Conservation (phyloP, 2,888 invertebrate species). For the Oscheius sp. region DNA sequence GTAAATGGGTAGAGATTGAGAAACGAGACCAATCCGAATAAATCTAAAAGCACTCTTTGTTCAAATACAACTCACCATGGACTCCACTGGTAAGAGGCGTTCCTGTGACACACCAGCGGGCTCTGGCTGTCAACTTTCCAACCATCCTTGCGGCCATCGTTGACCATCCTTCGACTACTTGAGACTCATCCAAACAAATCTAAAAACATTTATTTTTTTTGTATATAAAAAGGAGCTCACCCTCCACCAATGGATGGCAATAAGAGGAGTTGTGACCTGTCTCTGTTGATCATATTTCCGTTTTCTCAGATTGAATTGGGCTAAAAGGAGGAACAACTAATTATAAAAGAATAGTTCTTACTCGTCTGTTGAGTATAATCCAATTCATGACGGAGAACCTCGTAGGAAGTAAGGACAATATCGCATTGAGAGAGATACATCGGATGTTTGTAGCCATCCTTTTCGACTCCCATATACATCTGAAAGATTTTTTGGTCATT, state of each 20-base stretch:
- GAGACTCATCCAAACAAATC: conserved; percentile 79
- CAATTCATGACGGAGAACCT: conserved; percentile 77
- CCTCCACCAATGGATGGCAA: conserved; percentile 81
- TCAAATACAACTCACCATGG: conserved; percentile 71
- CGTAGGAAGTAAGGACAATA: conserved; percentile 81
- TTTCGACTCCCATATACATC: conserved; percentile 48
- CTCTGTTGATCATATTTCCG: conserved; percentile 78
- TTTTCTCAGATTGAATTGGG: conserved; percentile 19
- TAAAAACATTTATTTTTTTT: conserved; percentile 19
- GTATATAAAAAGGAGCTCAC: conserved; percentile 72
- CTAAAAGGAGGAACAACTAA: not conserved
- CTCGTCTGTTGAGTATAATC: conserved; percentile 74
- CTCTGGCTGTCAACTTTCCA: conserved; percentile 75
- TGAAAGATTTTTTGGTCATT: conserved; percentile 20
- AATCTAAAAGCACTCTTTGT: conserved; percentile 31
- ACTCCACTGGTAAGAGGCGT: conserved; percentile 78
- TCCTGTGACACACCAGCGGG: conserved; percentile 81
- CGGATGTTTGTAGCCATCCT: conserved; percentile 51
- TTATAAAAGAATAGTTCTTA: not conserved
- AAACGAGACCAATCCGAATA: conserved; percentile 36
- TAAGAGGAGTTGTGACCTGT: conserved; percentile 78
- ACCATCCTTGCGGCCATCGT: conserved; percentile 78
- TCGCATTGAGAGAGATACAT: conserved; percentile 77
- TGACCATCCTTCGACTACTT: conserved; percentile 79
- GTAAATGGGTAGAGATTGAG: conserved; percentile 38